Base-by-base conservation (phyloP, 92 coral and sea anemone genomes). In the Heteractis magnifica region DNA sequence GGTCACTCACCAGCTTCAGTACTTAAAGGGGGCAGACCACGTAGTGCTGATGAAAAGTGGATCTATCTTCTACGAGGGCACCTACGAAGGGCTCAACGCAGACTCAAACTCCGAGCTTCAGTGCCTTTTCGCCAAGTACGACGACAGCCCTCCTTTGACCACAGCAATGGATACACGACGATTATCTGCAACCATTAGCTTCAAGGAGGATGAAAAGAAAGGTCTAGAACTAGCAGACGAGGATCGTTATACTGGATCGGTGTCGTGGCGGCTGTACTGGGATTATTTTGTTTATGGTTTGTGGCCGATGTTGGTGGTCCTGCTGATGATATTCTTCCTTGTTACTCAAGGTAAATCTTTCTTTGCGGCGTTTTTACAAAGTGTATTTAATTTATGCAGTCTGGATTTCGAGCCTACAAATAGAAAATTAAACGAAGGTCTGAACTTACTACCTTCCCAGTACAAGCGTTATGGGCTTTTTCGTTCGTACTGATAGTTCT, bases 201-300 rank as follows among this genome's bases (percentile, higher is more conserved):
- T 50, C 18, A 85, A 74, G 65, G 82, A 85, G 2, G 58, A 79
- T 5, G 81, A 77, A n/a, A 23, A 68, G 49, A 78, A 56, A 49
- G 88, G 88, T 12, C 88, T 85, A 14, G 88, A 85, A 50, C 48
- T 85, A 14, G 88, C 88, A 44, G 83, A 85, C 41, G 88, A 85
- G 60, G 88, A 85, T 52, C 82, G 88, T 8, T 10, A 56, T 12
- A 79, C 76, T n/a, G 88, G 88, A 12, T 78, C 87, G 51, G 87
- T 89, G 52, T 75, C 89, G 3, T 60, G 85, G 84, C 77, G 64
- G 10, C 75, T 84, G 72, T 89, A 86, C 75, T 89, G 86, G 79
- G 49, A 74, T 60, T 89, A 89, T 49, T 55, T 89, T 14, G 62
- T 52, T 65, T 58, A 82, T n/a, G 92, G 92, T 11, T 8, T 77